These are phyloP conservation scores for Tretioscincus oriximinensis DNA, from an alignment of 2,113 vertebrate species.

Conservation along the genomic window DNA sequence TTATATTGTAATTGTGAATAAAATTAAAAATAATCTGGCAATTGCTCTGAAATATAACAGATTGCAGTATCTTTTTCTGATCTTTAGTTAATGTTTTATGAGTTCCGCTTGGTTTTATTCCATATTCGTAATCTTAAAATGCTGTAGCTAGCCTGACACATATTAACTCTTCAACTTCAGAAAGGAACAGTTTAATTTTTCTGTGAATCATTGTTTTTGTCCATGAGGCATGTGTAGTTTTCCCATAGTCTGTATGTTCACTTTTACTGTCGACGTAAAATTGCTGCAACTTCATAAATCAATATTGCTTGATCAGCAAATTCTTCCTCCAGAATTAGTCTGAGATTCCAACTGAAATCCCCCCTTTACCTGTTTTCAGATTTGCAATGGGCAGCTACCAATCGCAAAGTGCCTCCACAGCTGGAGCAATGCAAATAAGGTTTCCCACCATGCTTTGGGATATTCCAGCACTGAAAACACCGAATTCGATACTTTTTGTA, in stretches of 20 bases:
- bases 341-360: no score
- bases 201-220: no score
- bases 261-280: neutral
- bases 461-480: conserved; percentile 85
- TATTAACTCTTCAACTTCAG: neutral
- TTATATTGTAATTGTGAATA: no score
- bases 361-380: conserved; percentile 49
- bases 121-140: neutral
- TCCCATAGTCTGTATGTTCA: neutral
- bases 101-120: neutral
- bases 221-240: neutral
- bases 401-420: conserved; percentile 75
- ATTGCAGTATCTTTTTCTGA: no score
- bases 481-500: conserved; percentile 89
- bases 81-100: neutral
- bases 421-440: conserved; percentile 75
- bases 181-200: neutral
- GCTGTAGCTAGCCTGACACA: neutral
- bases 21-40: no score
- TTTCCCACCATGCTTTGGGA: conserved; percentile 84
- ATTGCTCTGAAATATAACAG: no score
- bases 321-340: neutral
- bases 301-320: neutral
- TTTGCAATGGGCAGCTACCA: conserved; percentile 64
- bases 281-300: neutral